These are phyloP conservation scores for Corella eumyota DNA, from an alignment of 23 tunicate species.

Conservation along the genomic window DNA sequence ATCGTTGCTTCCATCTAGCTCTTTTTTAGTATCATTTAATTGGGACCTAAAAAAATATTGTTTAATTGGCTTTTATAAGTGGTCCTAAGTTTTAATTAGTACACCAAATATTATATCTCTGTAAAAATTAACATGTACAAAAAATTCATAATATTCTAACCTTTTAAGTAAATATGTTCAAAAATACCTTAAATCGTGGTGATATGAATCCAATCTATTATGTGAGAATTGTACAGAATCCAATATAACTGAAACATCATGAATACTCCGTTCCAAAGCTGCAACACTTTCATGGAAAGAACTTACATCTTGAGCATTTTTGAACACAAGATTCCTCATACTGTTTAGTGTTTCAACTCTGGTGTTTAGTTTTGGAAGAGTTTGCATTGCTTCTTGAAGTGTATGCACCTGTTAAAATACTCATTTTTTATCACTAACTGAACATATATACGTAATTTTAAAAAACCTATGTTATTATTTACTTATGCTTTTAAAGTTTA, in stretches of 20 bases:
- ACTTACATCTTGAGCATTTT: conserved; percentile 35
- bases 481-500: no score
- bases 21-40: no score
- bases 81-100: no score
- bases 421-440: background rate
- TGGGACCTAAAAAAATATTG: no score
- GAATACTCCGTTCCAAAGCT: conserved; percentile 17
- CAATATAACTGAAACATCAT: background rate
- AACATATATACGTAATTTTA: no score
- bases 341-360: conserved; percentile 24
- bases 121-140: no score
- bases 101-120: no score
- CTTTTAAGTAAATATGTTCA: no score
- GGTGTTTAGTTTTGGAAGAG: conserved; percentile 13
- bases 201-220: conserved; percentile 28
- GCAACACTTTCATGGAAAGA: conserved; percentile 25
- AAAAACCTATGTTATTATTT: no score
- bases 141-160: no score
- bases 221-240: conserved; percentile 11
- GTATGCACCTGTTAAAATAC: conserved; percentile 11
- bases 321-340: conserved; percentile 29
- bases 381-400: conserved; percentile 32
- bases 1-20: no score
- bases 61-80: no score
- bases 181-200: conserved; percentile 34